Evolutionary conservation across 2,888 invertebrate genomes (phyloP), one percentile per base, ranked within the genome.

Genomic region (Pristionchus exspectatus): DNA sequence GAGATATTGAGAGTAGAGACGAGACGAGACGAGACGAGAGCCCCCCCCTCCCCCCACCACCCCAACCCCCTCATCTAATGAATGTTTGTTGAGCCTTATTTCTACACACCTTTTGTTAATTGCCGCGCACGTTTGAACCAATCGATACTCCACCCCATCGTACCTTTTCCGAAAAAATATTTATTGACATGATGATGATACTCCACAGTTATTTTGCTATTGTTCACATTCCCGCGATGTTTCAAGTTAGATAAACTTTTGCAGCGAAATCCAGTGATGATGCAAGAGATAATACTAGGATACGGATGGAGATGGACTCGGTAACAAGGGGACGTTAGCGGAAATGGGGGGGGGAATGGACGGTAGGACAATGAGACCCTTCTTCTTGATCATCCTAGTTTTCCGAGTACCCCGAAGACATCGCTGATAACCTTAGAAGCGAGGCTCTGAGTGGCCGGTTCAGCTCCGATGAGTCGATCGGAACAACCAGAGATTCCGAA

Each of bases 401-500:
- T 81, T 16, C 81, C 81, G 10, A 81, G 50, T 14, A 18, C 81
- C 27, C 81, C 81, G 0, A 27, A 81, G 14, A 50, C 81, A 12
- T 81, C 81, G 14, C 81, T 54, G n/a, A 81, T 81, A 0, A 81
- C 81, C 27, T 81, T 81, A 50, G 81, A 81, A 2, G 38, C 27
- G 12, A 21, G n/a, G n/a, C 81, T 81, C 27, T 81, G 81, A 0
- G 9, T 24, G 54, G 81, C 12, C 1, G 50, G 50, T 16, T 81
- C 81, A 9, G 81, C 0, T 7, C 81, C 81, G 24, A 81, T 81
- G 10, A 81, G 50, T 3, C 81, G 81, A 27, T 81, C 81, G 54
- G 81, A 81, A 54, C 81, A 81, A 14, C 81, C 81, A 54, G 81
- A 81, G 9, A 27, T 50, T n/a, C 81, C 81, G 54, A 81, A 81